Conservation (phyloP, 2,797 vertebrate species). For the Melanotaenia maccullochi region DNA sequence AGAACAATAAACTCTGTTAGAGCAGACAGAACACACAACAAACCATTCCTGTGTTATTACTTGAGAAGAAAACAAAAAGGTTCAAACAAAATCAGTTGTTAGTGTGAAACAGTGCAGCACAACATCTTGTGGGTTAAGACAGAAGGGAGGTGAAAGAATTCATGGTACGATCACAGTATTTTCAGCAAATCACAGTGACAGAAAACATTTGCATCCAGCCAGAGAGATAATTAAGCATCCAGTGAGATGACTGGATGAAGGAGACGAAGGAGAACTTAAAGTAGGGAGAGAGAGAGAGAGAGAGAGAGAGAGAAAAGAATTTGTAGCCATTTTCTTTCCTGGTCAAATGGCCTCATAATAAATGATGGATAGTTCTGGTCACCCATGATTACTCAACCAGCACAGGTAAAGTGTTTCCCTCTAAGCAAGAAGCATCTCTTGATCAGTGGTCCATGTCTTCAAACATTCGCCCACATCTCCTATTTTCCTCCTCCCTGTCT, state of each 20-base stretch:
- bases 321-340: constrained; percentile 23
- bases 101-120: constrained; percentile 27
- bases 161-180: constrained; percentile 18
- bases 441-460: constrained; percentile 71
- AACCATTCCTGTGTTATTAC: constrained; percentile 44
- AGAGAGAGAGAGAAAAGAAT: background rate
- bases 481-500: constrained; percentile 44
- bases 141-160: constrained; percentile 34
- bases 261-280: background rate
- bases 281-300: background rate
- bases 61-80: constrained; percentile 33
- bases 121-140: constrained; percentile 32
- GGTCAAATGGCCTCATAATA: constrained; percentile 41
- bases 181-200: constrained; percentile 20
- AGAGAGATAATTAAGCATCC: constrained; percentile 9
- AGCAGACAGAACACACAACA: constrained; percentile 49
- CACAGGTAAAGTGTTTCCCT: constrained; percentile 68
- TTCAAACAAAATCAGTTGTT: constrained; percentile 48
- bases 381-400: constrained; percentile 55
- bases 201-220: constrained; percentile 30
- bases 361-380: constrained; percentile 59
- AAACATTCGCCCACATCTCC: constrained; percentile 52
- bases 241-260: constrained; percentile 11
- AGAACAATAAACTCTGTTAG: constrained; percentile 73
- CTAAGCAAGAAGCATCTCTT: constrained; percentile 59